Conservation (phyloP, 2,797 vertebrate genomes). For the Lithobates pipiens region DNA sequence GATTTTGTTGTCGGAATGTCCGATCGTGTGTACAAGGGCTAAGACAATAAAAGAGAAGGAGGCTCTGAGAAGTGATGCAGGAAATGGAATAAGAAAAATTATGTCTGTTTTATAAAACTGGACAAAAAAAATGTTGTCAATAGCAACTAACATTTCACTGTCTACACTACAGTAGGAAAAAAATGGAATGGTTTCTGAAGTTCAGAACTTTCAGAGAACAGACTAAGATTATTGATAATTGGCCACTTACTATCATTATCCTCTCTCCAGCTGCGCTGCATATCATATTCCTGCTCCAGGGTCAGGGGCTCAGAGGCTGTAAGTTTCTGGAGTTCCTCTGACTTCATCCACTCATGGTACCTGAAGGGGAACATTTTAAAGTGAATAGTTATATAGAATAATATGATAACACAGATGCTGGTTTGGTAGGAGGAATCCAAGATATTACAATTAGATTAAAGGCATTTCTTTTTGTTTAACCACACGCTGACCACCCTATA, state of each 20-base stretch:
- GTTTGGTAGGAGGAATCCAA: too few relatives aligned
- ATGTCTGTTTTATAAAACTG: neutral
- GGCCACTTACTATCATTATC: constrained; percentile 86
- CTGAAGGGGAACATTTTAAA: constrained; percentile 64
- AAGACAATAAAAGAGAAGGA: too few relatives aligned
- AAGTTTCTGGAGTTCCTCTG: constrained; percentile 87
- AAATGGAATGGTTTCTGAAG: neutral
- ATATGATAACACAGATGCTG: too few relatives aligned
- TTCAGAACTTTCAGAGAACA: too few relatives aligned
- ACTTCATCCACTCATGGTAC: constrained; percentile 96
- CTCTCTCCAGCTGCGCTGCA: constrained; percentile 92
- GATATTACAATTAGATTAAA: too few relatives aligned
- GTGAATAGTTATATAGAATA: too few relatives aligned
- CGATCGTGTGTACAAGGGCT: too few relatives aligned
- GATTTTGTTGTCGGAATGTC: too few relatives aligned
- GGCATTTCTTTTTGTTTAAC: too few relatives aligned
- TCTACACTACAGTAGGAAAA: neutral
- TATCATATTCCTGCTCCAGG: constrained; percentile 91
- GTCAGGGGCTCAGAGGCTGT: constrained; percentile 92
- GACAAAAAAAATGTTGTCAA: neutral
- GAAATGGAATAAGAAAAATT: neutral
- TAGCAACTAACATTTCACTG: neutral
- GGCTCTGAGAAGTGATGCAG: too few relatives aligned
- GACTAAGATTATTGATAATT: too few relatives aligned
- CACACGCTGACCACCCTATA: too few relatives aligned